Conservation (phyloP, 1,140 invertebrate genomes). For the Conus betulinus region DNA sequence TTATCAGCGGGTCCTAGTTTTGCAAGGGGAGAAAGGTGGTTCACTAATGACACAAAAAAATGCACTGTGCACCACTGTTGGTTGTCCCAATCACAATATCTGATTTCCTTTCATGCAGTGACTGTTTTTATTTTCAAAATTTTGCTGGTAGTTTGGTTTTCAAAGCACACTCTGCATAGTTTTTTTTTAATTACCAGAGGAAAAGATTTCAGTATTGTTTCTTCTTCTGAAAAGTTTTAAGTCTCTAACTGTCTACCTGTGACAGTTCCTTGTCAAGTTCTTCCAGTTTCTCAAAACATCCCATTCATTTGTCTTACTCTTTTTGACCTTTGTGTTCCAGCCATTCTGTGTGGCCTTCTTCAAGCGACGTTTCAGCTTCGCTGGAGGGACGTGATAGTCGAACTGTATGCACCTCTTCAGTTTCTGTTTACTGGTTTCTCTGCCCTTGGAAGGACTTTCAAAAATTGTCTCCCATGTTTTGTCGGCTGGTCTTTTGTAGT, state of each 20-base stretch:
- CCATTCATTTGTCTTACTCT: background rate
- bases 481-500: background rate
- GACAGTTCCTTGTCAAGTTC: background rate
- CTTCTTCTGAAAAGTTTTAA: no score
- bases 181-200: no score
- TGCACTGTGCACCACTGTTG: no score
- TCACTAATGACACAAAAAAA: no score
- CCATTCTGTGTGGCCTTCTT: background rate
- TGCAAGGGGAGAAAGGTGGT: no score
- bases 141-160: no score
- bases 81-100: no score
- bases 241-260: background rate
- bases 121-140: no score
- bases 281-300: background rate
- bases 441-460: background rate
- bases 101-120: no score
- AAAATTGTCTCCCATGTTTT: background rate
- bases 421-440: background rate
- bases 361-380: background rate
- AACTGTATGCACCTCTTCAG: background rate
- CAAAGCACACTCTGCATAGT: no score
- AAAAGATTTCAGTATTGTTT: no score
- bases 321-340: background rate
- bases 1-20: no score
- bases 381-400: background rate